These are phyloP conservation scores for Cinclus mexicanus DNA, from an alignment of 2,113 vertebrate species.

Conservation along the genomic window DNA sequence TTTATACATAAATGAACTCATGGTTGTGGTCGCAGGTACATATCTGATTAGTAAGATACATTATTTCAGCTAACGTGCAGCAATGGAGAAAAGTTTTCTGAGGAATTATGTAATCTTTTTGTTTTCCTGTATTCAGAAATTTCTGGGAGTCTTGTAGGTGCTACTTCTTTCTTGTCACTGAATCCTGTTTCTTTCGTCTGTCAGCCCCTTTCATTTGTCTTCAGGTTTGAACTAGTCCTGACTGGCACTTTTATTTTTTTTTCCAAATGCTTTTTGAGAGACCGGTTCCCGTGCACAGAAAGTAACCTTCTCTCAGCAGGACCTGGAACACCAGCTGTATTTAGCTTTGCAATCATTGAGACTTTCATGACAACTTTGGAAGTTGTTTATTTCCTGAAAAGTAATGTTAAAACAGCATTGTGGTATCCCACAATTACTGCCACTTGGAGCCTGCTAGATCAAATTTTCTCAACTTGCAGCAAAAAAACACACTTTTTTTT, in stretches of 20 bases:
- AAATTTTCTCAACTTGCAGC: neutral
- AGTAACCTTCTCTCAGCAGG: neutral
- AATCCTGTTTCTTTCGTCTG: neutral
- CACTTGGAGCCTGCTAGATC: neutral
- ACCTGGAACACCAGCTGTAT: constrained; percentile 24
- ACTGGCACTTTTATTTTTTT: neutral
- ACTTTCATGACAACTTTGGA: constrained; percentile 18
- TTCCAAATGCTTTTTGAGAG: neutral
- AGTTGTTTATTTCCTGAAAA: constrained; percentile 37
- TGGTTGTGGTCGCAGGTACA: neutral
- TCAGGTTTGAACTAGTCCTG: neutral
- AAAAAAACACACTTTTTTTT: neutral
- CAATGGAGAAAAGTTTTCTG: neutral
- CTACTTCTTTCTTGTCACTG: neutral
- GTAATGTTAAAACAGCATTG: constrained; percentile 8
- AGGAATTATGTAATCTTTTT: neutral
- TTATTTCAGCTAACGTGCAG: neutral
- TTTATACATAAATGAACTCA: neutral
- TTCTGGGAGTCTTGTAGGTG: neutral
- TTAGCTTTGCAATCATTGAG: constrained; percentile 24
- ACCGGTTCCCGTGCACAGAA: neutral
- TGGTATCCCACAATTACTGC: neutral
- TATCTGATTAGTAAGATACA: neutral
- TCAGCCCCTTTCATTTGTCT: neutral
- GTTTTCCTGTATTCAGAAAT: neutral